Evolutionary conservation across 2,888 invertebrate genomes (phyloP), one percentile per base, ranked within the genome.

Genomic region (Carterocephalus palaemon): DNA sequence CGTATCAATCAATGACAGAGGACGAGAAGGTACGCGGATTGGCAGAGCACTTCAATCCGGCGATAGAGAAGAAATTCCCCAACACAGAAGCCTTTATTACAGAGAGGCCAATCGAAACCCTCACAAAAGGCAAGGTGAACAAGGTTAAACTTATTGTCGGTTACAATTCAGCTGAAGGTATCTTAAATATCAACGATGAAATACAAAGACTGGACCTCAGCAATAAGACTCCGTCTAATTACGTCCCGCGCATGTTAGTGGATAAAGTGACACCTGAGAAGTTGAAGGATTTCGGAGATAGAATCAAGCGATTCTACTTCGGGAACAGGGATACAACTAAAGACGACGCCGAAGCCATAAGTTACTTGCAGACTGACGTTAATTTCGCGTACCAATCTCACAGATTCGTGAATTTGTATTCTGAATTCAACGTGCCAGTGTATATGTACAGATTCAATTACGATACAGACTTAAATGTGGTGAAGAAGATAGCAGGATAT

Each of bases 31-130:
- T 50, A 2, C 54, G 63, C 45, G 64, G 62, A 1, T 37, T 71
- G 6, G 60, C 63, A 0, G 52, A 67, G 22, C 58, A 62, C 29
- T 71, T 71, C 45, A 52, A 50, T 5, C 73, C 74, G 0, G 67
- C 68, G 5, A 52, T 72, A 2, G 75, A 75, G 48, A 70, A 66
- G 45, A 49, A 47, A 17, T 67, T 68, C 48, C 36, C 49, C 0
- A 39, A 59, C 29, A 53, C 50, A 1, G 57, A 67, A 45, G 43
- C 61, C 0, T 74, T 72, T 41, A 16, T 74, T 12, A 53, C 51
- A 2, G 59, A 65, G 45, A 48, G 59, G 0, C 65, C 68, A 0
- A 17, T 59, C 7, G 51, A 67, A 15, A 38, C 61, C 33, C 12
- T 74, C 6, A 32, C 59, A 13, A 42, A 53, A 4, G 62, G 62